phyloP scores from a whole-genome alignment of 2,113 vertebrate species.

The Junco hyemalis region DNA sequence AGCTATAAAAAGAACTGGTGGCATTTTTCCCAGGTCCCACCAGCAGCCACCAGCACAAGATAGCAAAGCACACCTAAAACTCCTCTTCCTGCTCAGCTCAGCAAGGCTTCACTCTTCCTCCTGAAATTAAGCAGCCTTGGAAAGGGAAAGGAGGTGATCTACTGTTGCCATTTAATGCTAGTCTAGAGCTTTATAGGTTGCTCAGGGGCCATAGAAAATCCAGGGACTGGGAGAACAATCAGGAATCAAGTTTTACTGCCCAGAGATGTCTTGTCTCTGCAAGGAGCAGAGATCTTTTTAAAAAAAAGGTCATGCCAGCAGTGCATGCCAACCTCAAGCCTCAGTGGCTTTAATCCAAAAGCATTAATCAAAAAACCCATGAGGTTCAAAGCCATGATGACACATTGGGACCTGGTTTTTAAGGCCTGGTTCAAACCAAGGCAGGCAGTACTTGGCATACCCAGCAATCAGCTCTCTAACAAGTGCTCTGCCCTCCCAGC shows the following conservation, averaged over 20 bases:
- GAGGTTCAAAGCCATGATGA: not conserved
- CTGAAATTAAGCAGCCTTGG: not conserved
- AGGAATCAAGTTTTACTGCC: not conserved
- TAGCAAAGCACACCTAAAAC: not conserved
- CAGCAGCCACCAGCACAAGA: not conserved
- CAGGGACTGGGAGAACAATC: not conserved
- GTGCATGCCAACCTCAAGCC: not conserved
- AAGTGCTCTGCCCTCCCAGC: fast-evolving
- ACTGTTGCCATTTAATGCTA: not conserved
- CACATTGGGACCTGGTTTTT: not conserved
- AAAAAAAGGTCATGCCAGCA: not conserved
- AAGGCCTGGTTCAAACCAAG: not conserved
- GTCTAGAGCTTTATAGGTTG: not conserved
- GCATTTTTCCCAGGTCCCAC: not conserved
- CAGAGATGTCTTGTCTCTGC: fast-evolving
- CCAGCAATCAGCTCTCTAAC: not conserved
- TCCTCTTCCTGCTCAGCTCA: not conserved
- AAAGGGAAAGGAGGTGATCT: not conserved
- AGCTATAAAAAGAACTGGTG: not conserved
- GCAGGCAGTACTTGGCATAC: fast-evolving
- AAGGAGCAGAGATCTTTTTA: not conserved
- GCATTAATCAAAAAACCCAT: not conserved
- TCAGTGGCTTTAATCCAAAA: not conserved
- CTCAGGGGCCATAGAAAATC: not conserved
- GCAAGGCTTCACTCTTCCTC: not conserved